Conservation (phyloP, 2,113 vertebrate species). For the Peromyscus polionotus region DNA sequence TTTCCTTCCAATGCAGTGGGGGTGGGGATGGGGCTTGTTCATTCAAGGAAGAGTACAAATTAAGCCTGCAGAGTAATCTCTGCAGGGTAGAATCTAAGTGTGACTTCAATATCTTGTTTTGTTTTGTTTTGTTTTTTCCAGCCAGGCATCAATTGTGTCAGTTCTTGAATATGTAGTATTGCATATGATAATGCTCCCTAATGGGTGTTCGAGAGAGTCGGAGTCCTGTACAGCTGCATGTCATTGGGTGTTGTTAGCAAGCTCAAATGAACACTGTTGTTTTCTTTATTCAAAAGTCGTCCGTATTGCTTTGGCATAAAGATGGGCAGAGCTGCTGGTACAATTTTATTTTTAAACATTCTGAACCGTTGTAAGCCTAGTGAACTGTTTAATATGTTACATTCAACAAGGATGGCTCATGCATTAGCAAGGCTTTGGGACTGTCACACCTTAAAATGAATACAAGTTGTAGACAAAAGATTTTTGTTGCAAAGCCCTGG, state of each 20-base stretch:
- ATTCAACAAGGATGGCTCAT: slow-evolving; percentile 68
- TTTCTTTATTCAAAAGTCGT: slow-evolving; percentile 79
- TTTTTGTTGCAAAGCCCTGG: slow-evolving; percentile 61
- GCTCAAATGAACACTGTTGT: slow-evolving; percentile 65
- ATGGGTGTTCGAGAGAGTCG: slow-evolving; percentile 63
- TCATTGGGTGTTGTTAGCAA: slow-evolving; percentile 74
- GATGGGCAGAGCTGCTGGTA: slow-evolving; percentile 38
- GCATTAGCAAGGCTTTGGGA: slow-evolving; percentile 69
- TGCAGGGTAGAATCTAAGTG: slow-evolving; percentile 12
- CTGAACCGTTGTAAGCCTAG: slow-evolving; percentile 81
- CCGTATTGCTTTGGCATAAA: slow-evolving; percentile 53
- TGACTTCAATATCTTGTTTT: slow-evolving; percentile 34
- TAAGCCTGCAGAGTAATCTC: slow-evolving; percentile 32
- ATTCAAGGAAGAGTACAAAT: neutral
- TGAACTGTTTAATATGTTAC: slow-evolving; percentile 84
- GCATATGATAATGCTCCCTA: slow-evolving; percentile 65
- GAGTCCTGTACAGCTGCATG: neutral
- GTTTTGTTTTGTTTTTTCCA: neutral
- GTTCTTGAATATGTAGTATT: slow-evolving; percentile 56
- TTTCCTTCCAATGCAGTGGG: neutral
- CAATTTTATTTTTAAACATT: slow-evolving; percentile 83
- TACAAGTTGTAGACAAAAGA: slow-evolving; percentile 74
- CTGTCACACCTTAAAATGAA: slow-evolving; percentile 78
- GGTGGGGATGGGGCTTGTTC: neutral
- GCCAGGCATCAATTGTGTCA: slow-evolving; percentile 32